Conservation (phyloP, 2,888 invertebrate species). For the Rhagonycha lutea region DNA sequence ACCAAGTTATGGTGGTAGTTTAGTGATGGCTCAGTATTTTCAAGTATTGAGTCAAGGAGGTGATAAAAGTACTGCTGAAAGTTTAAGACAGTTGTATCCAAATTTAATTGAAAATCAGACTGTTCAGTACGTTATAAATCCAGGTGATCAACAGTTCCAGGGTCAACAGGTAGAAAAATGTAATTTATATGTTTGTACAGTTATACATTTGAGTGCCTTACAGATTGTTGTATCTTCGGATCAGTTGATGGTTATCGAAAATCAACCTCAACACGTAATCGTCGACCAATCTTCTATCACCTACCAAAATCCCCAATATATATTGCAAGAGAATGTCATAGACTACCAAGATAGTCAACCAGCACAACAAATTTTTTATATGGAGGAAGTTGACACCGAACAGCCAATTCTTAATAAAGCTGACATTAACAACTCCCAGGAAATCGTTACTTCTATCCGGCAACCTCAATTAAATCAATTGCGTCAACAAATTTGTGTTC, state of each 20-base stretch:
- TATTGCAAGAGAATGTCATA: slow-evolving; percentile 34
- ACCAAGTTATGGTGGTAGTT: background rate
- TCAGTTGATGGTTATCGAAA: slow-evolving; percentile 55
- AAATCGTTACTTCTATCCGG: background rate
- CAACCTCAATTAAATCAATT: slow-evolving; percentile 6
- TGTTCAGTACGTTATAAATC: slow-evolving; percentile 49
- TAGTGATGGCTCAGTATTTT: slow-evolving; percentile 70
- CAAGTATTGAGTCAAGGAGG: slow-evolving; percentile 64
- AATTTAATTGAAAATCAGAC: slow-evolving; percentile 57
- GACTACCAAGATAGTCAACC: slow-evolving; percentile 32
- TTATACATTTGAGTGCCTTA: background rate
- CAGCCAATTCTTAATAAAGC: slow-evolving; percentile 42
- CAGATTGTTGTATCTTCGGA: slow-evolving; percentile 42
- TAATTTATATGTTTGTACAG: background rate
- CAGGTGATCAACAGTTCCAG: slow-evolving; percentile 46
- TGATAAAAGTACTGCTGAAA: slow-evolving; percentile 61
- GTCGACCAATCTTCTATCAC: slow-evolving; percentile 45
- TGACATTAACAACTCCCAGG: background rate
- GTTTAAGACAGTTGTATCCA: slow-evolving; percentile 67
- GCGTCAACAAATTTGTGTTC: slow-evolving; percentile 7
- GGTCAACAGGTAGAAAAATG: slow-evolving; percentile 43
- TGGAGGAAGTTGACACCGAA: slow-evolving; percentile 38
- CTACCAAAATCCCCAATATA: slow-evolving; percentile 43
- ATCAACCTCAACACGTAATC: slow-evolving; percentile 54
- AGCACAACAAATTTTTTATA: slow-evolving; percentile 42